Evolutionary conservation across 2,113 vertebrate species (phyloP).

Genomic region (Piprites chloris): DNA sequence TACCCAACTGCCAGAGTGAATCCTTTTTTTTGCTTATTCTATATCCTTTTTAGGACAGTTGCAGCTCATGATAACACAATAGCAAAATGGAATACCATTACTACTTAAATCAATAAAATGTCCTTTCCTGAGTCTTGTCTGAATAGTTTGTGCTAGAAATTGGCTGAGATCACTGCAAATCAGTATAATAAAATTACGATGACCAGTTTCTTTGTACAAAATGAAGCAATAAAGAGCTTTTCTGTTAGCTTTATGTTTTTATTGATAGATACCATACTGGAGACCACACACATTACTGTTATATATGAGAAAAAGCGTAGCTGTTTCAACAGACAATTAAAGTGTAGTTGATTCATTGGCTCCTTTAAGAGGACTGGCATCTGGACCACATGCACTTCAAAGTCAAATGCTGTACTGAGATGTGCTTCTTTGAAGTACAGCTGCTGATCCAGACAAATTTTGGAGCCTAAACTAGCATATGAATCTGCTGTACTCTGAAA

Average conservation of each 20-base stretch:
- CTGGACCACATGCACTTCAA: slow-evolving; percentile 72
- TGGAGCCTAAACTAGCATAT: slow-evolving; percentile 56
- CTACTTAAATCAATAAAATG: slow-evolving; percentile 4
- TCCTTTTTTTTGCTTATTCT: background rate
- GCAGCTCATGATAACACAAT: background rate
- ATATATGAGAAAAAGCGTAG: background rate
- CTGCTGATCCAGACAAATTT: slow-evolving; percentile 70
- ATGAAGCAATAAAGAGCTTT: slow-evolving; percentile 35
- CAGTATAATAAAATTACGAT: slow-evolving; percentile 1
- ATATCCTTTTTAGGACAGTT: background rate
- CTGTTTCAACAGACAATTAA: slow-evolving; percentile 34
- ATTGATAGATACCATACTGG: background rate
- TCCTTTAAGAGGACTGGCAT: slow-evolving; percentile 62
- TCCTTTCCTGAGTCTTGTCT: background rate
- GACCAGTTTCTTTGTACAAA: background rate
- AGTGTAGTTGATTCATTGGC: slow-evolving; percentile 30
- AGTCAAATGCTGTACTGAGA: slow-evolving; percentile 47
- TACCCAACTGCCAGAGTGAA: background rate
- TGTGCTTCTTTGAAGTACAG: slow-evolving; percentile 69
- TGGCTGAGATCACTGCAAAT: background rate
- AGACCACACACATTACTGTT: slow-evolving; percentile 11
- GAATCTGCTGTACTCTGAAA: slow-evolving; percentile 64
- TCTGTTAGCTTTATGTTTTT: slow-evolving; percentile 34
- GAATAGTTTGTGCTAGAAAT: background rate
- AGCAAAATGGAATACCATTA: background rate